A percentile compares a stretch with the other conserved stretches of the same genome.
phyloP scores from a whole-genome alignment of 2,888 invertebrate species.

The Ernsta delagoae region DNA sequence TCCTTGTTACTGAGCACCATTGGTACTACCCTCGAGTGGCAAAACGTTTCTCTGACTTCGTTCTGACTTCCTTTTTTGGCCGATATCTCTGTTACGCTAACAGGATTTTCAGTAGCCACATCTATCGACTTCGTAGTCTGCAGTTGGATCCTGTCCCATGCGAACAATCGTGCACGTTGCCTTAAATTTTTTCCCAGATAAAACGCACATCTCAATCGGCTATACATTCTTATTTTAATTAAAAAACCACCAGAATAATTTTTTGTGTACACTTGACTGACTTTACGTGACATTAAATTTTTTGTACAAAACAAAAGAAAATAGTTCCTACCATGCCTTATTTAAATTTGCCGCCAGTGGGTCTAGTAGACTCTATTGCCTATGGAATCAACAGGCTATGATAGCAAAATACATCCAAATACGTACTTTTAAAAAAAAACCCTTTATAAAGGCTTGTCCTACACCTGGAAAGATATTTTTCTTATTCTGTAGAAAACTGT shows the following conservation, averaged over 20 bases:
- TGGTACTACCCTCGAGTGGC: conserved; percentile 59
- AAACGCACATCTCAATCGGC: conserved; percentile 23
- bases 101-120: conserved; percentile 38
- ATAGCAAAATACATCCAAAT: too few relatives aligned
- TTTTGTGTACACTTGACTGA: conserved; percentile 12
- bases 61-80: conserved; percentile 31
- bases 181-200: conserved; percentile 54
- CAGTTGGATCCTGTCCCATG: conserved; percentile 44
- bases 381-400: too few relatives aligned
- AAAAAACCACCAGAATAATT: conserved; percentile 30
- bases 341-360: conserved; percentile 26
- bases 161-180: conserved; percentile 45
- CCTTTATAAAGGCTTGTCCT: too few relatives aligned
- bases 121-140: conserved; percentile 54
- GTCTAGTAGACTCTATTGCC: too few relatives aligned
- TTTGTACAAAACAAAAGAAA: conserved; percentile 28
- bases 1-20: conserved; percentile 33
- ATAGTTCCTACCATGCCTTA: neutral
- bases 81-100: conserved; percentile 40
- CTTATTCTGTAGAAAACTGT: too few relatives aligned
- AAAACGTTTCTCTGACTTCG: conserved; percentile 55
- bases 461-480: too few relatives aligned
- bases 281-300: conserved; percentile 20
- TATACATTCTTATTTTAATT: conserved; percentile 29
- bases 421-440: too few relatives aligned